Base-by-base conservation (phyloP, 2,888 invertebrate genomes). In the Omphaloscelis lunosa region DNA sequence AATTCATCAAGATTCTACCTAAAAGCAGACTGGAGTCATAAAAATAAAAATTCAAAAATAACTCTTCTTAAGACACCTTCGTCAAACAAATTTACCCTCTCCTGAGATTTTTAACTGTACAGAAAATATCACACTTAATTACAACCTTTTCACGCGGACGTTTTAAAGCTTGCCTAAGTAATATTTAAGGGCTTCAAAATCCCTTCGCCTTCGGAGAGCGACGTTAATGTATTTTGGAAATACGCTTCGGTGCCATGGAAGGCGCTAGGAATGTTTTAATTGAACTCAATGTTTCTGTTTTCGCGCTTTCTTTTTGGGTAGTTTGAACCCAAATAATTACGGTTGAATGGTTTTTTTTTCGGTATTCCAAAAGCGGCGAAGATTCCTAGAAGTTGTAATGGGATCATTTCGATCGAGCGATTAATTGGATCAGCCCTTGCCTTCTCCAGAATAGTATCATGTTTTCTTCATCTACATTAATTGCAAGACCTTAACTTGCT, bases 81-180 rank as follows among this genome's bases (percentile, higher is more conserved):
- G 73, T 80, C 77, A 83, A 80, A 83, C 70, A 79, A 85, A 80
- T 83, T 83, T 69, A 86, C 81, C 80, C 75, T 80, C 88, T 80
- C 80, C 72, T 56, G 83, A 88, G 81, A 77, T 88, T 88, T 88
- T 86, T 75, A 81, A 88, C 83, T 80, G 86, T 76, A 83, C 85
- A 79, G 80, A 83, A 85, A 88, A 87, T 88, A 87, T 88, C 81
- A 80, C 87, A 87, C 88, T 87, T 85, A 87, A 87, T 87, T 86
- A 87, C 81, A 69, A 72, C 67, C 83, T 79, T 85, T 87, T 78
- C 77, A 75, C 85, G 85, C 85, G 70, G 76, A 88, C 89, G 74
- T 88, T 88, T 87, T 86, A 88, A 88, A 88, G 85, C 89, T 85
- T 79, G 76, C 77, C 79, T 87, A 85, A 87, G 88, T 87, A 86